Evolutionary conservation across 2,797 vertebrate genomes (phyloP).

Genomic region (Xerus rutilus): DNA sequence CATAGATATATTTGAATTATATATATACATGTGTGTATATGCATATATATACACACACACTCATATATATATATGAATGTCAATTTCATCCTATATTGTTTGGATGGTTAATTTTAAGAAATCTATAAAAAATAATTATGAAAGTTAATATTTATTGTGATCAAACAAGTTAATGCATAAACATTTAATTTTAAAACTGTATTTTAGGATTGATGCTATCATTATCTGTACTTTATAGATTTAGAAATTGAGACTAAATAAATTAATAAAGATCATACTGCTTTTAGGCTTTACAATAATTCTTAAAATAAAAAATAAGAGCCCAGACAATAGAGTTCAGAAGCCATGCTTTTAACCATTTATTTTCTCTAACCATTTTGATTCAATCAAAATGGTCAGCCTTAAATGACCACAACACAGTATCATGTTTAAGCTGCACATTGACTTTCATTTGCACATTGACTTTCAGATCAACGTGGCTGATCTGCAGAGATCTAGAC

Average conservation of each 20-base stretch:
- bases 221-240: neutral
- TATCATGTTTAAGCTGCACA: neutral
- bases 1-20: neutral
- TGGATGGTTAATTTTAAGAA: neutral
- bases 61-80: too few relatives aligned
- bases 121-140: neutral
- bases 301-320: neutral
- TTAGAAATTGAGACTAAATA: neutral
- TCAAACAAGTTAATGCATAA: neutral
- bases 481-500: neutral
- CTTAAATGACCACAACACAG: neutral
- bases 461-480: neutral
- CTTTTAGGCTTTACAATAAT: neutral
- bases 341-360: neutral
- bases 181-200: neutral
- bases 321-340: neutral
- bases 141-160: neutral
- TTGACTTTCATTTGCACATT: neutral
- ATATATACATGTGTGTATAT: too few relatives aligned
- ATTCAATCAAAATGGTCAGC: neutral
- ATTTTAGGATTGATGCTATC: neutral
- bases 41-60: too few relatives aligned
- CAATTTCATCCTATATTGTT: neutral
- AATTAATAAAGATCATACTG: neutral
- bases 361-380: conserved; percentile 12